phyloP scores from a whole-genome alignment of 1,140 invertebrate species.

The Trichonephila inaurata region DNA sequence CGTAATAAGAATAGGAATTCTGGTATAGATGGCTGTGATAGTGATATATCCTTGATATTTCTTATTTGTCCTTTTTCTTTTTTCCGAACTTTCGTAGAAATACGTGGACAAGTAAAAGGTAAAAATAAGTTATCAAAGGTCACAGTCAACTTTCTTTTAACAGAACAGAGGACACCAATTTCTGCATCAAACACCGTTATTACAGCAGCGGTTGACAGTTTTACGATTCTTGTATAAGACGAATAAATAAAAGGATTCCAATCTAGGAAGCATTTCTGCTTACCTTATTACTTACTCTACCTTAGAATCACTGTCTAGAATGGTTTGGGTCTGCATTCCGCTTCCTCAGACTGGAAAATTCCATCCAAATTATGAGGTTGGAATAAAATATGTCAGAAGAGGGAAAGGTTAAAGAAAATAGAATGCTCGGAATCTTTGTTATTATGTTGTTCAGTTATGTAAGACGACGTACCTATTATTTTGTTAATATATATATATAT shows the following conservation, averaged over 20 bases:
- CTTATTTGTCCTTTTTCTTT: neutral
- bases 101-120: neutral
- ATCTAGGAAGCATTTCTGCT: neutral
- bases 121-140: neutral
- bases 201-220: neutral
- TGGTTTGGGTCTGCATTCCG: too few species aligned
- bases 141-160: constrained; percentile 12
- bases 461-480: neutral
- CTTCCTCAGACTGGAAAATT: neutral
- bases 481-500: too few species aligned
- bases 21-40: neutral
- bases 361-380: neutral
- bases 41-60: neutral
- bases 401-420: neutral
- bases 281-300: neutral
- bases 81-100: neutral
- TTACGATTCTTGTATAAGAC: neutral
- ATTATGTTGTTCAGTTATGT: neutral
- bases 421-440: neutral
- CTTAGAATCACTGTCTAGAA: too few species aligned
- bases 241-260: constrained; percentile 50
- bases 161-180: neutral
- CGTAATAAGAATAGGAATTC: neutral
- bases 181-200: neutral
- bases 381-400: neutral